Evolutionary conservation across 2,113 vertebrate species (phyloP).

Genomic region (Dendrocopos noguchii): DNA sequence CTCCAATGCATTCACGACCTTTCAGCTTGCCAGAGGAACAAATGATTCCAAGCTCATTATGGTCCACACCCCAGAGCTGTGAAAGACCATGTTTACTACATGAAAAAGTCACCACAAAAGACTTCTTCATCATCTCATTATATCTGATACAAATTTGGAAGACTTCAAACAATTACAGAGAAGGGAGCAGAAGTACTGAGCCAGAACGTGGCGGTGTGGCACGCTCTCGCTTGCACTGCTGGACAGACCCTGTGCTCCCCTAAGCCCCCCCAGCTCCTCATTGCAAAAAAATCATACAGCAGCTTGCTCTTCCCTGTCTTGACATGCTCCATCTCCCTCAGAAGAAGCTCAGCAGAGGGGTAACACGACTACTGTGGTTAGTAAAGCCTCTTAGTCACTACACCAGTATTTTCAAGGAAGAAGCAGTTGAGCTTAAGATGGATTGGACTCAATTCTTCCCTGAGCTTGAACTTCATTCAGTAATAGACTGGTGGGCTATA

Average conservation of each 20-base stretch:
- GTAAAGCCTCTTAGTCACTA: background rate
- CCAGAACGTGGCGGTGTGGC: background rate
- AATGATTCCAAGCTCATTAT: slow-evolving; percentile 22
- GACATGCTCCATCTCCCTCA: background rate
- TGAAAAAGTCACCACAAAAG: slow-evolving; percentile 46
- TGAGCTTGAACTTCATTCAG: background rate
- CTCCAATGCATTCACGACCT: background rate
- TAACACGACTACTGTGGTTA: background rate
- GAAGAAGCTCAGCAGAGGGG: background rate
- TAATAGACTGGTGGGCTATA: background rate
- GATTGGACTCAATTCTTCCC: background rate
- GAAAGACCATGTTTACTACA: slow-evolving; percentile 47
- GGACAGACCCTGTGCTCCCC: background rate
- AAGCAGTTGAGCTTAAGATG: background rate
- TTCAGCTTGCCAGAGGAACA: slow-evolving; percentile 36
- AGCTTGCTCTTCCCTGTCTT: background rate
- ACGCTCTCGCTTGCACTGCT: background rate
- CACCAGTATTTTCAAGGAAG: background rate
- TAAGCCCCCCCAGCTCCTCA: background rate
- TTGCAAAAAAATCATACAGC: background rate
- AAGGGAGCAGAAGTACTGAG: slow-evolving; percentile 4
- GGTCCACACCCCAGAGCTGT: slow-evolving; percentile 40
- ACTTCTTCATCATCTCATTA: slow-evolving; percentile 35
- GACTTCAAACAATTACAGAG: background rate
- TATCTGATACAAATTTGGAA: background rate